Evolutionary conservation across 2,113 vertebrate species (phyloP).

Genomic region (Hydrolagus affinis): DNA sequence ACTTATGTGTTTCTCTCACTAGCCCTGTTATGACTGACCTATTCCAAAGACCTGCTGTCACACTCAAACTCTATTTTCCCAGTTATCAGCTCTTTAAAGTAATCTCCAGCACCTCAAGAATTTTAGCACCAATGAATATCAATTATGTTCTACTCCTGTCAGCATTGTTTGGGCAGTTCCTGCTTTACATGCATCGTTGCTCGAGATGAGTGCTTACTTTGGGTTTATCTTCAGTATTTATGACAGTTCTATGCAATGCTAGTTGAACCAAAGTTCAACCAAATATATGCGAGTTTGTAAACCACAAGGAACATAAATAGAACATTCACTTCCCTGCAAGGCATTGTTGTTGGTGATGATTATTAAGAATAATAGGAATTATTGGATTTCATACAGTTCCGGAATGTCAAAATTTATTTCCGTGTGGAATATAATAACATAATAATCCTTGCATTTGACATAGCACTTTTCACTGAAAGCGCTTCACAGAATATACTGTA

Average conservation of each 20-base stretch:
- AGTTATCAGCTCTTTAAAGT: not conserved
- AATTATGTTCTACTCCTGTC: not conserved
- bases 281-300: no score
- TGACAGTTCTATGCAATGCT: not conserved
- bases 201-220: not conserved
- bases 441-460: no score
- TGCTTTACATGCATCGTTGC: not conserved
- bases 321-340: no score
- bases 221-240: not conserved
- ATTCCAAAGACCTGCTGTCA: not conserved
- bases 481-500: no score
- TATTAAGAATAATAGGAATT: no score
- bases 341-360: no score
- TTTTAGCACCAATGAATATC: not conserved
- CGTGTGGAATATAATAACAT: no score
- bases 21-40: not conserved
- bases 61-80: not conserved
- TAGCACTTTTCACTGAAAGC: no score
- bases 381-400: no score
- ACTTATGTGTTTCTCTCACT: not conserved
- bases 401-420: no score
- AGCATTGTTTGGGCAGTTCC: not conserved
- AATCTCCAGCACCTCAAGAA: not conserved
- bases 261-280: no score
- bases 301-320: no score